These are phyloP conservation scores for Eidolon dupreanum DNA, from an alignment of 2,797 vertebrate genomes.

Conservation along the genomic window DNA sequence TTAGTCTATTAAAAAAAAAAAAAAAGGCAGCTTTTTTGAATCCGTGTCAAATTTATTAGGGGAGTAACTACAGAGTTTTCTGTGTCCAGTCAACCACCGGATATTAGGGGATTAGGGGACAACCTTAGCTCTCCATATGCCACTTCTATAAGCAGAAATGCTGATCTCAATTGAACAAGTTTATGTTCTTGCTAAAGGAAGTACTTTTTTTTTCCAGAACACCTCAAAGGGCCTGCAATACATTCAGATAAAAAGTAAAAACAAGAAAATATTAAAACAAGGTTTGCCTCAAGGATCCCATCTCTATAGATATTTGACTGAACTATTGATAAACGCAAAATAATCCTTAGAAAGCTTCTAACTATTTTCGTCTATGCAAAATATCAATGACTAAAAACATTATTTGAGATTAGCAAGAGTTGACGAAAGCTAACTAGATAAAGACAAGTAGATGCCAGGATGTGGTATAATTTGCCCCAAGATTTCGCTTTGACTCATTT, in stretches of 20 bases:
- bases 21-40: slow-evolving; percentile 37
- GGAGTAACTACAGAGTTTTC: background rate
- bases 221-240: slow-evolving; percentile 1
- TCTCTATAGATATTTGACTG: background rate
- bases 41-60: slow-evolving; percentile 14
- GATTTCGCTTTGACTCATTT: background rate
- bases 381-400: slow-evolving; percentile 4
- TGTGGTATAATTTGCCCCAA: background rate
- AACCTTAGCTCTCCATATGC: background rate
- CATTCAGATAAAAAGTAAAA: slow-evolving; percentile 42
- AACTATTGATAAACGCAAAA: background rate
- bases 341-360: background rate
- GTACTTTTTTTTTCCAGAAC: background rate
- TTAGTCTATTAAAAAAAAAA: slow-evolving; percentile 1
- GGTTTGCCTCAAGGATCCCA: background rate
- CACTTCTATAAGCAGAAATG: background rate
- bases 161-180: background rate
- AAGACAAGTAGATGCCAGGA: background rate
- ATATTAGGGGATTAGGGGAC: background rate
- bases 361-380: background rate
- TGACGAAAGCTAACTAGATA: background rate
- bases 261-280: slow-evolving; percentile 36
- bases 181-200: background rate
- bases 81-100: background rate
- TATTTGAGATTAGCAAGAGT: background rate